Evolutionary conservation across 1,140 invertebrate genomes (phyloP), one percentile per base, ranked within the genome.

Genomic region (Neomicropteryx cornuta): DNA sequence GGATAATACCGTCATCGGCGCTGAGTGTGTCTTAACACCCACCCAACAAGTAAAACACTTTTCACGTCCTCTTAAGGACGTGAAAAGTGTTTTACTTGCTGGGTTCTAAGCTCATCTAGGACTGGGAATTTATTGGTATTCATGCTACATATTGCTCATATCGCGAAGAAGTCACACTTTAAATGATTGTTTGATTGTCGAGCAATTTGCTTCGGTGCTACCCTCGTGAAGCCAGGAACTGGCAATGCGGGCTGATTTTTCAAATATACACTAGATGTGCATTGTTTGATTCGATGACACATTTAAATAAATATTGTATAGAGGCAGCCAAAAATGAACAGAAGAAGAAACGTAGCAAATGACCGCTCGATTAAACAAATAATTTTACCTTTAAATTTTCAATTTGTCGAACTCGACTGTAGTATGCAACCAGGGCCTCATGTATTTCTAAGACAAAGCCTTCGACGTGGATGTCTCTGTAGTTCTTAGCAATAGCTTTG

Each of bases 401-500:
- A 51, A 49, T 57, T 39, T 64, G 61, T 2, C 55, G 39, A 18
- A 56, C 19, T 43, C 61, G 55, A 28, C 53, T 45, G 37, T 64
- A 61, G 30, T 61, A 62, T 2, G 59, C 58, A 0, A 58, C 47
- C 10, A 64, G 45, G 10, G 53, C 61, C 20, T 52, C 59, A 18
- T 52, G 38, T 18, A 64, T 53, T 4, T 56, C 48, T 17, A 46
- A 28, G 5, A 61, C 49, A 36, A 55, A 61, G 10, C 55, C 51
- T 2, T 58, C 55, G 33, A 45, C 45, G 50, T 60, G 52, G 2
- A 62, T 45, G 30, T 59, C 56, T 18, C 57, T 40, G 44, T 45
- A 61, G 16, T 52, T 51, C 16, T 58, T 51, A 42, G 56, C 44
- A 3, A 60, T 48, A 4, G 49, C 51, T 4, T 48, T 49, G 5